Conservation (phyloP, 2,888 invertebrate species). For the Crioceris asparagi region DNA sequence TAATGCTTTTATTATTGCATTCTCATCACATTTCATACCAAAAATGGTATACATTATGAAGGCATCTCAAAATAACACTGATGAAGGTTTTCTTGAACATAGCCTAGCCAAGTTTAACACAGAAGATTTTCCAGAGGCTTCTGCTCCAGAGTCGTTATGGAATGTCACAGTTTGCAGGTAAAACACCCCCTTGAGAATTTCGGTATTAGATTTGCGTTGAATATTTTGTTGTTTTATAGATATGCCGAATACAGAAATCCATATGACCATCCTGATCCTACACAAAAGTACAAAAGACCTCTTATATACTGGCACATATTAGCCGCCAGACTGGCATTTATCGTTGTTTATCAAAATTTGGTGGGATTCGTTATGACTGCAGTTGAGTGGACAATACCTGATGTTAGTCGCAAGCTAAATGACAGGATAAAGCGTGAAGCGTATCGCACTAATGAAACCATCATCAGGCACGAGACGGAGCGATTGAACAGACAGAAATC, state of each 20-base stretch:
- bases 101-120: constrained; percentile 57
- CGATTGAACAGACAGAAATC: constrained; percentile 32
- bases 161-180: constrained; percentile 46
- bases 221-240: too few species aligned
- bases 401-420: constrained; percentile 57
- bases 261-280: constrained; percentile 40
- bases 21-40: constrained; percentile 76
- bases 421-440: constrained; percentile 63
- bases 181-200: too few species aligned
- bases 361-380: constrained; percentile 60
- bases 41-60: constrained; percentile 55
- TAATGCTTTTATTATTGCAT: constrained; percentile 68
- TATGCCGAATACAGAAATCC: constrained; percentile 62
- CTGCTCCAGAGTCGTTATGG: constrained; percentile 27
- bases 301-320: constrained; percentile 64
- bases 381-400: constrained; percentile 69
- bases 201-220: too few species aligned
- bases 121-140: constrained; percentile 44
- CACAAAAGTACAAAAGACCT: constrained; percentile 48
- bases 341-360: constrained; percentile 70
- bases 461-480: constrained; percentile 57
- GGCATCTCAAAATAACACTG: constrained; percentile 34
- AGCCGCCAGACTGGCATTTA: constrained; percentile 61
- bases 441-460: constrained; percentile 60
- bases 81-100: constrained; percentile 57